Evolutionary conservation across 2,888 invertebrate genomes (phyloP), one percentile per base, ranked within the genome.

Genomic region (Trichacis sp.): DNA sequence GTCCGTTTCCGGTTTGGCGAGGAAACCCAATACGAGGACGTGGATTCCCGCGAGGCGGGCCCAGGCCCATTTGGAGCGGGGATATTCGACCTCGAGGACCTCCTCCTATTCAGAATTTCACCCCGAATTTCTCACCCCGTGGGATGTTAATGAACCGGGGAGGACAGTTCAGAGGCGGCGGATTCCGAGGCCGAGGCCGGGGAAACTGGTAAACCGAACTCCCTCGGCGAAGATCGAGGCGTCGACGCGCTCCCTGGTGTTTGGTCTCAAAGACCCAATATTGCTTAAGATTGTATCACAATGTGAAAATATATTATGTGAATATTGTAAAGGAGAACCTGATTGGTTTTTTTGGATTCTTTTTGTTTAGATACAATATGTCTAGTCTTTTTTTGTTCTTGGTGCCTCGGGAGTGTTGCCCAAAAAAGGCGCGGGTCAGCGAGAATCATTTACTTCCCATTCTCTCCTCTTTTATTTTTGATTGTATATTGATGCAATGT

Each of bases 31-130:
- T 18, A 30, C 82, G 69, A 68, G 86, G 74, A 80, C 86, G 85
- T 2, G 84, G 77, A 81, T 85, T 57, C 79, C 88, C 29, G 24
- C 74, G 81, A 62, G 81, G 67, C 11, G 87, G 74, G 73, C 85
- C 59, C 72, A 84, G 77, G 30, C 77, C 70, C 74, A 87, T 78
- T 81, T 88, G 80, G 88, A 86, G 86, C 75, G 33, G 11, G 33
- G 79, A 83, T 20, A 69, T 47, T n/a, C 59, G 45, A 0, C 75
- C 78, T 5, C 70, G 77, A 14, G 80, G 83, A 43, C 73, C 78
- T 0, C 71, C 76, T 1, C 70, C 74, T 1, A n/a, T n/a, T n/a
- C n/a, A n/a, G n/a, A n/a, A n/a, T n/a, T n/a, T n/a, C n/a, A 61
- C 46, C 29, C 48, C 46, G 8, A 73, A 70, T 15, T 78, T 80